phyloP scores from a whole-genome alignment of 2,797 vertebrate genomes.

The Tokudaia muenninki region DNA sequence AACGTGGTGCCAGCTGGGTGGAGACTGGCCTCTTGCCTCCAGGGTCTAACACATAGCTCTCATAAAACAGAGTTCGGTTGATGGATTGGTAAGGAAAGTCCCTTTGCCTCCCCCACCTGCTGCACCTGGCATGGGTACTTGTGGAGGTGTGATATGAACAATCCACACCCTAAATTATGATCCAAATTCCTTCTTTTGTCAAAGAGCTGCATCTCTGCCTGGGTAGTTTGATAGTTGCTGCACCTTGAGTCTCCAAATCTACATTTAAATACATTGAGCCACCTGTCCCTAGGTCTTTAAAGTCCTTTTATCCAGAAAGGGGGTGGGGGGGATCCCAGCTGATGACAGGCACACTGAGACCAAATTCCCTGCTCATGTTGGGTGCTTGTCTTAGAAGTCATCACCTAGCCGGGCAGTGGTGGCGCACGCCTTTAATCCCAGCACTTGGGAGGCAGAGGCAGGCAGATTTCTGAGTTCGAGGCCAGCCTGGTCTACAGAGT shows the following conservation, averaged over 20 bases:
- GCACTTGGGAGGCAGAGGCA: no score
- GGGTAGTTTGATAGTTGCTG: not conserved
- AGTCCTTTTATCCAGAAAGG: not conserved
- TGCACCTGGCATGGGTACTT: not conserved
- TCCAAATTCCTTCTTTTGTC: conserved; percentile 30
- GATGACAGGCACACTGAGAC: not conserved
- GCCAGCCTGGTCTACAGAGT: no score
- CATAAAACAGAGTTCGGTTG: not conserved
- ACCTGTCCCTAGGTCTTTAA: not conserved
- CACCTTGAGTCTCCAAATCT: conserved; percentile 23
- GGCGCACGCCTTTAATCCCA: no score
- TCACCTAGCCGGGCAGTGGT: no score
- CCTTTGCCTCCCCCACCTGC: not conserved
- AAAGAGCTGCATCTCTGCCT: not conserved
- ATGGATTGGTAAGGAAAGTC: not conserved
- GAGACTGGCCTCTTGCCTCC: not conserved
- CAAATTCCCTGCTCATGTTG: not conserved
- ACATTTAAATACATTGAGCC: not conserved
- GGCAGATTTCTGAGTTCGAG: no score
- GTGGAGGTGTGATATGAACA: not conserved
- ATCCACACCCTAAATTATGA: not conserved
- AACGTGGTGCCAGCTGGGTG: not conserved
- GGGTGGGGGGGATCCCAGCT: no score
- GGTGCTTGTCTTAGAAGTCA: not conserved
- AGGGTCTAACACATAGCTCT: not conserved